Evolutionary conservation across 1,140 invertebrate genomes (phyloP).

Genomic region (Hypsibius dujardini): DNA sequence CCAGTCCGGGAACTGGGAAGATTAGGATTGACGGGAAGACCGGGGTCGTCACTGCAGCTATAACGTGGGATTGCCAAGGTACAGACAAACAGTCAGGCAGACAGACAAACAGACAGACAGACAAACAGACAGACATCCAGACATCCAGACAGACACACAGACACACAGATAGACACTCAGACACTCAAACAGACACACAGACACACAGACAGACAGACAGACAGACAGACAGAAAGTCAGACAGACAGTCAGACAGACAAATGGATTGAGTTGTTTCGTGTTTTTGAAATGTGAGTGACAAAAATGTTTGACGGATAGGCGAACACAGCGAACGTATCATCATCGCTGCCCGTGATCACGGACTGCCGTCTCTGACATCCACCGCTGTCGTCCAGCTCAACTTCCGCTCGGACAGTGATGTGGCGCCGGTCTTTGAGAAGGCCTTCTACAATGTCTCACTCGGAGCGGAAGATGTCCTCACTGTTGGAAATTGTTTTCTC

Average conservation of each 20-base stretch:
- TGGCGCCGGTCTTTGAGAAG: constrained; percentile 86
- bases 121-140: too few relatives aligned
- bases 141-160: too few relatives aligned
- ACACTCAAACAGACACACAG: too few relatives aligned
- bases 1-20: constrained; percentile 27
- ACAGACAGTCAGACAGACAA: too few relatives aligned
- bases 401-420: constrained; percentile 65
- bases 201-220: too few relatives aligned
- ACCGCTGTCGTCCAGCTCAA: constrained; percentile 62
- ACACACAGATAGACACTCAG: too few relatives aligned
- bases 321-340: constrained; percentile 50
- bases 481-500: constrained; percentile 67
- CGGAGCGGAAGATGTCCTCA: constrained; percentile 52
- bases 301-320: constrained; percentile 37
- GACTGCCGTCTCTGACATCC: constrained; percentile 57
- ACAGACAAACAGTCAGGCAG: too few relatives aligned
- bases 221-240: too few relatives aligned
- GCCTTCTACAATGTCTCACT: constrained; percentile 89
- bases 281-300: too few relatives aligned
- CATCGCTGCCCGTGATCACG: constrained; percentile 50
- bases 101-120: too few relatives aligned
- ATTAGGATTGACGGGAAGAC: constrained; percentile 68
- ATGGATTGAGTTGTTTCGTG: too few relatives aligned
- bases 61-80: background rate
- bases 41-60: constrained; percentile 60